Conservation (phyloP, 2,888 invertebrate genomes). For the Oscheius sp. region DNA sequence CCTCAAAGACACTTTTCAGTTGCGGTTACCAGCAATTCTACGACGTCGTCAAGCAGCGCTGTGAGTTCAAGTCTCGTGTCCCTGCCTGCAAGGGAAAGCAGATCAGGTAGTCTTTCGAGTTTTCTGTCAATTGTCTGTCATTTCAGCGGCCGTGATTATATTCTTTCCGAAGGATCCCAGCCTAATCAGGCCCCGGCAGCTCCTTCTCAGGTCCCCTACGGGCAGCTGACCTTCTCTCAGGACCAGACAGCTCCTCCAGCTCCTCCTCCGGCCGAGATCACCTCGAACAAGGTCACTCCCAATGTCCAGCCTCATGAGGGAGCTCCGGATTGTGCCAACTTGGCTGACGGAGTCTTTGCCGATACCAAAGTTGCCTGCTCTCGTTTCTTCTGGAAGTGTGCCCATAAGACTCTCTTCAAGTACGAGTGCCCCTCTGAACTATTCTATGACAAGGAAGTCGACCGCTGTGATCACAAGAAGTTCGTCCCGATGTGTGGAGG, state of each 20-base stretch:
- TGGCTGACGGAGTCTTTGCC: slow-evolving; percentile 40
- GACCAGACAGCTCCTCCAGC: slow-evolving; percentile 5
- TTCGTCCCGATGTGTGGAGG: slow-evolving; percentile 40
- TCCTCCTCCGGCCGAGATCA: slow-evolving; percentile 1
- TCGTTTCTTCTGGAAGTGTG: slow-evolving; percentile 48
- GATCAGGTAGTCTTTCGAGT: slow-evolving; percentile 1
- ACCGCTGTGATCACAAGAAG: slow-evolving; percentile 48
- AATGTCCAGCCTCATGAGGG: background rate
- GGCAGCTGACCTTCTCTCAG: background rate
- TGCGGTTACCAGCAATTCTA: slow-evolving; percentile 38
- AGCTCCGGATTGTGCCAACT: slow-evolving; percentile 38
- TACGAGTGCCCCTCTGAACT: slow-evolving; percentile 49
- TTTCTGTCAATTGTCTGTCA: background rate
- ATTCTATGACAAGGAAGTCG: slow-evolving; percentile 43
- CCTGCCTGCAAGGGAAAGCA: slow-evolving; percentile 33
- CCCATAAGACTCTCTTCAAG: slow-evolving; percentile 46
- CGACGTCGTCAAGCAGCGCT: slow-evolving; percentile 30
- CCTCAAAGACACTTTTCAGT: slow-evolving; percentile 23
- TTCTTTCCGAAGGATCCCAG: background rate
- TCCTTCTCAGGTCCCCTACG: background rate
- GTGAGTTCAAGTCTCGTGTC: slow-evolving; percentile 28
- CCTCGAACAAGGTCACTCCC: background rate
- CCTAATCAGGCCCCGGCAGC: background rate
- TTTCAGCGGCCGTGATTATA: background rate
- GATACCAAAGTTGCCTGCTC: slow-evolving; percentile 38